Conservation (phyloP, 2,888 invertebrate genomes). For the Incurvaria masculella region DNA sequence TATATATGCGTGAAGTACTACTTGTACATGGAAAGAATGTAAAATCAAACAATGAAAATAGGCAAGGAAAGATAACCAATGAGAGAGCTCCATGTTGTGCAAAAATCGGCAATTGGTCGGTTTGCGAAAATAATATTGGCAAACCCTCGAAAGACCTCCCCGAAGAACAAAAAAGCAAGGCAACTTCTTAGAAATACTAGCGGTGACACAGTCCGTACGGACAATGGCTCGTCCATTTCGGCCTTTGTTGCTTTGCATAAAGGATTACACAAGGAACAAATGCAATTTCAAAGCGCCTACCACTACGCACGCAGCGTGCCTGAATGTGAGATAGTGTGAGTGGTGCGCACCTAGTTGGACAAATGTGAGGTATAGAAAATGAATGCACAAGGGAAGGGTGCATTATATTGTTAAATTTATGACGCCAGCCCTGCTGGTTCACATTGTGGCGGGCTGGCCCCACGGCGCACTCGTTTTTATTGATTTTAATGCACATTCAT, state of each 20-base stretch:
- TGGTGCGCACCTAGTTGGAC: not conserved
- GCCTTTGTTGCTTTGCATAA: not conserved
- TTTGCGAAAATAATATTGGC: conserved; percentile 52
- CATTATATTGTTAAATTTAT: conserved; percentile 50
- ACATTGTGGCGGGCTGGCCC: conserved; percentile 29
- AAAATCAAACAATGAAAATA: not conserved
- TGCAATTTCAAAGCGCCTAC: not conserved
- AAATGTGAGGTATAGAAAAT: conserved; percentile 25
- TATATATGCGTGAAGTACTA: too few relatives aligned
- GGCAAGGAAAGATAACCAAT: conserved; percentile 28
- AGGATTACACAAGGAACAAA: not conserved
- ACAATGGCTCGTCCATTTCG: not conserved
- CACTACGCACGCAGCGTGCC: not conserved
- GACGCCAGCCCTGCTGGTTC: conserved; percentile 17
- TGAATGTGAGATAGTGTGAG: not conserved
- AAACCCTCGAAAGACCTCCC: conserved; percentile 20
- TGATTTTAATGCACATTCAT: conserved; percentile 34
- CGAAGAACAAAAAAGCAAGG: not conserved
- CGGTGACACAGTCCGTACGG: not conserved
- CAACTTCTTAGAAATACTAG: not conserved
- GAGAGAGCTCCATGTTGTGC: conserved; percentile 21
- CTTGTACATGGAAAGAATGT: too few relatives aligned
- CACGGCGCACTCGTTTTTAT: conserved; percentile 22
- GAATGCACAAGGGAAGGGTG: conserved; percentile 41
- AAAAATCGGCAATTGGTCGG: conserved; percentile 40